A percentile compares a stretch with the other conserved stretches of the same genome.
Evolutionary conservation across 2,113 vertebrate species (phyloP).

Genomic region (Cichladusa arquata): DNA sequence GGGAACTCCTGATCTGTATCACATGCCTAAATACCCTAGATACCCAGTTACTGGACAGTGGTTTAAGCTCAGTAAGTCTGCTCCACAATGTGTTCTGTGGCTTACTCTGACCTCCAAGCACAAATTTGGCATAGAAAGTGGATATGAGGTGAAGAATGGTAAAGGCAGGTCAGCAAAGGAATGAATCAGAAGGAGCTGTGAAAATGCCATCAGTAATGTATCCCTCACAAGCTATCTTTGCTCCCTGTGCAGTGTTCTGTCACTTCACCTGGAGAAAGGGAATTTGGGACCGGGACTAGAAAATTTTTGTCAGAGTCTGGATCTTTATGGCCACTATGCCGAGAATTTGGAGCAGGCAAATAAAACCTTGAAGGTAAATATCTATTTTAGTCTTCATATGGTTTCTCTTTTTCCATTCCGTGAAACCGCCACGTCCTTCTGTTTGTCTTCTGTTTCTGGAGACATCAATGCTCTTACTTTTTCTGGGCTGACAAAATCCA

Average conservation of each 20-base stretch:
- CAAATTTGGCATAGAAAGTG: not conserved
- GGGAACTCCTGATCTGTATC: not conserved
- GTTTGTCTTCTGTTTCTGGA: not conserved
- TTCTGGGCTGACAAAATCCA: not conserved
- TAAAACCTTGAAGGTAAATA: conserved; percentile 80
- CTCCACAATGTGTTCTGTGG: not conserved
- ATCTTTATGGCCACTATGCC: conserved; percentile 80
- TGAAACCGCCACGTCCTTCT: not conserved
- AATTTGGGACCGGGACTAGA: conserved; percentile 79
- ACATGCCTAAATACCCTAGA: not conserved
- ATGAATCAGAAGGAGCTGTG: not conserved
- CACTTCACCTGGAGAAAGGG: conserved; percentile 80
- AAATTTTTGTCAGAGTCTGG: conserved; percentile 79
- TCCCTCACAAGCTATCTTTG: not conserved
- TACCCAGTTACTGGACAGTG: not conserved
- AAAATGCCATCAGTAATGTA: not conserved
- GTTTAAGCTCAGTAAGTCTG: not conserved
- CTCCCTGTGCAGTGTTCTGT: conserved; percentile 73
- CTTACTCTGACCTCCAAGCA: not conserved
- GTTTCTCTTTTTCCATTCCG: not conserved
- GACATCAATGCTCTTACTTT: not conserved
- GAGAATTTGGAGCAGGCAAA: conserved; percentile 83
- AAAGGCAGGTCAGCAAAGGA: not conserved
- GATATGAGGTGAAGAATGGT: not conserved
- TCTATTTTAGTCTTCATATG: not conserved